Base-by-base conservation (phyloP, 2,888 invertebrate genomes). In the Neelides folsomi region DNA sequence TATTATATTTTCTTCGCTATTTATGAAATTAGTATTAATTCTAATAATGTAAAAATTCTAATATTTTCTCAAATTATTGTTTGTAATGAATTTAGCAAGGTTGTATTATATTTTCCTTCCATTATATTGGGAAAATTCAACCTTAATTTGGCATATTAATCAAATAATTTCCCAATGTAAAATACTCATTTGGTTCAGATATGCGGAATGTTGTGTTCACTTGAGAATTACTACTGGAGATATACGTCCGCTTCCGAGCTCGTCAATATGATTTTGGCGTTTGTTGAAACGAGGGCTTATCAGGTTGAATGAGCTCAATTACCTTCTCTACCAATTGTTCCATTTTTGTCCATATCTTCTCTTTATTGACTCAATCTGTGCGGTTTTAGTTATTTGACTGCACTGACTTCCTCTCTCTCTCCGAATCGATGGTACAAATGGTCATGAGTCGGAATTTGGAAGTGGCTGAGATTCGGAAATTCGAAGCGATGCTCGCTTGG, bases 191-290 rank as follows among this genome's bases (percentile, higher is more conserved):
- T 1, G n/a, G 42, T 70, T 37, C 70, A 83, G 82, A 81, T 82
- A n/a, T 90, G 90, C 72, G 81, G 82, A 61, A 92, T 92, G 92
- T 76, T 92, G 52, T 86, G 86, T 71, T 85, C 87, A 41, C 73
- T 92, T 69, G 92, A 92, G 71, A 92, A 90, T 71, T 92, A 92
- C 72, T 90, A 88, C 71, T 92, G 92, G 92, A 79, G 92, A 58
- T 92, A 92, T 71, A 89, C 88, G 36, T 90, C 90, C 52, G 92
- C 90, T 44, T 86, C 88, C 20, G 90, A 92, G 71, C 74, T 92
- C 67, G 89, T 92, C 60, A 90, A 92, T 72, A 90, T 90, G 87
- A 90, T 92, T 66, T 75, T 92, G 56, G 84, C 86, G 18, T 92
- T 86, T 71, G 83, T 86, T 46, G 90, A 92, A 71, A 85, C 86